Percentiles rank a stretch among this genome's conserved stretches.
Evolutionary conservation across 2,113 vertebrate genomes (phyloP).

Genomic region (Ibidorhyncha struthersii): DNA sequence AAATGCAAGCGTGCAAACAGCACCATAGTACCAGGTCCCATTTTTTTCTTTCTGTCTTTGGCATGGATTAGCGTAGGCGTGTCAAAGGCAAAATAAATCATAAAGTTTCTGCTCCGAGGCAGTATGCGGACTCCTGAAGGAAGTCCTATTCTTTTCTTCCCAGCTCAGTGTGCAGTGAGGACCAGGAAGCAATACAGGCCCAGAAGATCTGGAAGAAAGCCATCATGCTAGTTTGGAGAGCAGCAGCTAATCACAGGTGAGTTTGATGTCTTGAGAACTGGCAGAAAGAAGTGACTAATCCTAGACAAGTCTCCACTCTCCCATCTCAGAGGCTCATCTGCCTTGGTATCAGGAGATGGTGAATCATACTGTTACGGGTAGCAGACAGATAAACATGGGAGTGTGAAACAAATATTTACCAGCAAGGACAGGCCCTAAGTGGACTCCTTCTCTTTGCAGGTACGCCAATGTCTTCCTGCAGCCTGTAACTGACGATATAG

Average conservation of each 20-base stretch:
- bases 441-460: constrained; percentile 70
- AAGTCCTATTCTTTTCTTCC: not conserved
- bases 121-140: not conserved
- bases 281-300: constrained; percentile 29
- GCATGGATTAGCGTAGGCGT: not conserved
- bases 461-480: constrained; percentile 98
- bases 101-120: not conserved
- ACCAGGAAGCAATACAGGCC: constrained; percentile 97
- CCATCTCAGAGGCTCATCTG: not conserved
- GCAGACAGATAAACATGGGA: not conserved
- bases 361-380: not conserved
- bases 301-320: not conserved
- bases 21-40: not conserved
- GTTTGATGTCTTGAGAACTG: constrained; percentile 2
- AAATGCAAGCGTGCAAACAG: not conserved
- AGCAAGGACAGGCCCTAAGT: not conserved
- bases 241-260: constrained; percentile 98
- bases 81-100: not conserved
- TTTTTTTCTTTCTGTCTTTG: not conserved
- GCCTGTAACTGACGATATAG: constrained; percentile 98
- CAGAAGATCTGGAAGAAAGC: constrained; percentile 99
- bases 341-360: not conserved
- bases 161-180: constrained; percentile 97
- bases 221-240: constrained; percentile 99
- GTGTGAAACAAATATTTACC: not conserved